These are phyloP conservation scores for Dynastes tityus DNA, from an alignment of 2,888 invertebrate species.

Conservation along the genomic window DNA sequence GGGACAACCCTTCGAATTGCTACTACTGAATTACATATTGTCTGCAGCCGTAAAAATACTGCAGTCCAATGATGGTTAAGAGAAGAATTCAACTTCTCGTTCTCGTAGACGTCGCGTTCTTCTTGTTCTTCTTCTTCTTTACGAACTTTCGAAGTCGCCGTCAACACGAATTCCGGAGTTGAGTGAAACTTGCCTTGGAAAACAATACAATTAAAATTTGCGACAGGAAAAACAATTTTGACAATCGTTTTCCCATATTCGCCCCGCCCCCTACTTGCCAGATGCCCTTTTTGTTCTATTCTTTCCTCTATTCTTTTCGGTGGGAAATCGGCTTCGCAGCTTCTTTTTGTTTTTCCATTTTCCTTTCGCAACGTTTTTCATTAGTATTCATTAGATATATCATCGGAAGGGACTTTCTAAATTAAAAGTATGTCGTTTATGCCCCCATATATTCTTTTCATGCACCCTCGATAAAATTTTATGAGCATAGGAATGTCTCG, in stretches of 20 bases:
- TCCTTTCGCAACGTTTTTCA: slow-evolving; percentile 17
- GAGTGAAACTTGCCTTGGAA: slow-evolving; percentile 58
- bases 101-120: neutral
- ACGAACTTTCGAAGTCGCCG: slow-evolving; percentile 59
- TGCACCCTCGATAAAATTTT: slow-evolving; percentile 43
- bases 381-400: slow-evolving; percentile 47
- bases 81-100: slow-evolving; percentile 43
- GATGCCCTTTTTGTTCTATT: slow-evolving; percentile 17
- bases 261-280: neutral
- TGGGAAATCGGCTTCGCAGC: neutral
- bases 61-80: slow-evolving; percentile 58
- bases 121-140: slow-evolving; percentile 53
- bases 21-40: slow-evolving; percentile 61
- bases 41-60: slow-evolving; percentile 61
- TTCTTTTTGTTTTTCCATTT: neutral
- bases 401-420: slow-evolving; percentile 31
- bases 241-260: slow-evolving; percentile 52
- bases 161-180: slow-evolving; percentile 59
- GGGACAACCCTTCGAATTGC: slow-evolving; percentile 55
- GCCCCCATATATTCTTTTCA: slow-evolving; percentile 28
- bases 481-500: slow-evolving; percentile 11
- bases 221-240: slow-evolving; percentile 59
- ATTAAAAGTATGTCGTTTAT: slow-evolving; percentile 46
- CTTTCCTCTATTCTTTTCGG: slow-evolving; percentile 1
- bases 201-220: slow-evolving; percentile 60